Conservation (phyloP, 2,888 invertebrate species). For the Drosophila lacicola region DNA sequence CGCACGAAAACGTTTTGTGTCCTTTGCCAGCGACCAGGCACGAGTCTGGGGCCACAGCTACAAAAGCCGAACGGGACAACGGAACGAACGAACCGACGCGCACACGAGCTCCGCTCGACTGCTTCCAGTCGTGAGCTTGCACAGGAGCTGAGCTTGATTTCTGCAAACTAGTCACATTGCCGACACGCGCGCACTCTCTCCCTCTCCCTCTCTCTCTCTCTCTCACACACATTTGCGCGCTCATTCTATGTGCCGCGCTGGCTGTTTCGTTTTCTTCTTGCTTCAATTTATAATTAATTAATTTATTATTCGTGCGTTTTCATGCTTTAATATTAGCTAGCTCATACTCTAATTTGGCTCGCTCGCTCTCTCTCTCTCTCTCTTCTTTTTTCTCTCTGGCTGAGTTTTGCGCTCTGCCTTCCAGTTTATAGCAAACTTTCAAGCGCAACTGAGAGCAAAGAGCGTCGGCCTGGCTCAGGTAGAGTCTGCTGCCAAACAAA, state of each 20-base stretch:
- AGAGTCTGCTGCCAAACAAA: constrained; percentile 57
- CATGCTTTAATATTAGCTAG: constrained; percentile 35
- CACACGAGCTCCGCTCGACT: constrained; percentile 29
- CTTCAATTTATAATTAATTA: constrained; percentile 62
- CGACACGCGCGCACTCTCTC: background rate
- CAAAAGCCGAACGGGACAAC: constrained; percentile 28
- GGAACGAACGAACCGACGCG: constrained; percentile 16
- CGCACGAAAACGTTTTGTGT: constrained; percentile 78
- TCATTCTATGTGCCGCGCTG: background rate
- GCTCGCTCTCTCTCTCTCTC: constrained; percentile 20
- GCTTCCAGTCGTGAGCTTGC: constrained; percentile 41
- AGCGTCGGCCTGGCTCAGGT: constrained; percentile 45
- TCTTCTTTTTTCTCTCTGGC: constrained; percentile 11
- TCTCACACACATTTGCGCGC: background rate
- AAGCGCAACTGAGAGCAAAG: constrained; percentile 34
- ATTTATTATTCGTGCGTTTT: constrained; percentile 55
- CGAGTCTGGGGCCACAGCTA: constrained; percentile 51
- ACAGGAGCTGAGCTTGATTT: constrained; percentile 30
- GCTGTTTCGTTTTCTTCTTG: constrained; percentile 21
- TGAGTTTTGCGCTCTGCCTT: constrained; percentile 34
- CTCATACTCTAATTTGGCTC: background rate
- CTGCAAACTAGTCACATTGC: constrained; percentile 20
- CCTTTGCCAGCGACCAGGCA: constrained; percentile 42
- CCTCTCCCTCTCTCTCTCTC: background rate
- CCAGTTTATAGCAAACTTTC: constrained; percentile 74